Evolutionary conservation across 2,888 invertebrate species (phyloP), one percentile per base, ranked within the genome.

Genomic region (Craniophora ligustri): DNA sequence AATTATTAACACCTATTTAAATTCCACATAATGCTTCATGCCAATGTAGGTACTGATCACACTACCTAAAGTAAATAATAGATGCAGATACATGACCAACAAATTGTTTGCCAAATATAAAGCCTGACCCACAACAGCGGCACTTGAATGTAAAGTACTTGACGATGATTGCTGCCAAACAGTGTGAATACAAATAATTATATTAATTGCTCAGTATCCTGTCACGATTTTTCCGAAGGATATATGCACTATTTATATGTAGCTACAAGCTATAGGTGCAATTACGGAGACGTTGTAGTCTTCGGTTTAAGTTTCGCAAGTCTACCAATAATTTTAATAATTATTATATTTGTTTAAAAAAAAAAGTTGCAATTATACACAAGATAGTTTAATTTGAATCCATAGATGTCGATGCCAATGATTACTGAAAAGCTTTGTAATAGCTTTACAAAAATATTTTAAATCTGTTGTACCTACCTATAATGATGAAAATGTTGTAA

Each of bases 131-230:
- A 45, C n/a, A 19, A 15, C 18, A 40, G 19, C 32, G 11, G 23
- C 35, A 34, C 31, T 19, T 48, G 67, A 67, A 74, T 69, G 16
- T 42, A 39, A 70, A 74, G 66, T 50, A 53, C 10, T 19, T 5
- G 30, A 10, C 46, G 35, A 58, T 70, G 47, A 69, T 72, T 72
- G 64, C 46, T 38, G 42, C 13, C 26, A 15, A 38, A 44, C 58
- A 36, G 11, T 35, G 1, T 72, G 73, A 72, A 73, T 73, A 64
- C 66, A 57, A 74, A 72, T 30, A 70, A 49, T 67, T 57, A 19
- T 50, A 48, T 56, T 73, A 68, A 74, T 73, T 71, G 63, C 15
- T 63, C 14, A 5, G 39, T 59, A 56, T 71, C 66, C 74, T 71
- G 68, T 58, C 58, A 59, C 44, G 55, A 44, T 31, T 44, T 16